phyloP scores from a whole-genome alignment of 1,140 invertebrate genomes.

The Pteromalus puparum region DNA sequence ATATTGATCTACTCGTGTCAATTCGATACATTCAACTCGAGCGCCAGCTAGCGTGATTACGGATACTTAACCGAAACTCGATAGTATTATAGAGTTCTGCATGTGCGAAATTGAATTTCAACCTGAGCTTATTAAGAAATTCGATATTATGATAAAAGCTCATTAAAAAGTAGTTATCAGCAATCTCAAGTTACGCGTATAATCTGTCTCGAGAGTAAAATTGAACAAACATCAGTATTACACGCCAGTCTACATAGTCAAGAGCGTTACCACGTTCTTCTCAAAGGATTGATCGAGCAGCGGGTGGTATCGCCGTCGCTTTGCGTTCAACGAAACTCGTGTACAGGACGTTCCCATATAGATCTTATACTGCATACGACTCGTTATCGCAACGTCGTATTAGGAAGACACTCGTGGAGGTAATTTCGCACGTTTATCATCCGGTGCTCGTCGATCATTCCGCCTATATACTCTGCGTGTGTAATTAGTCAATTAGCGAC shows the following conservation, averaged over 20 bases:
- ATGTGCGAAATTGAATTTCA: neutral
- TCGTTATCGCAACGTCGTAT: neutral
- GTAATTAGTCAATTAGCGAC: constrained; percentile 27
- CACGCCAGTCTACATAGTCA: no score
- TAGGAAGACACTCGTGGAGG: neutral
- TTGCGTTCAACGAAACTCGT: no score
- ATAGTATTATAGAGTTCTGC: neutral
- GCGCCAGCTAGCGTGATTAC: neutral
- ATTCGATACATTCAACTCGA: neutral
- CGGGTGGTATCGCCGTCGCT: no score
- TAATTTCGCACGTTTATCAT: constrained; percentile 11
- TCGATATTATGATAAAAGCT: no score
- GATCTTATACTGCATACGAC: neutral
- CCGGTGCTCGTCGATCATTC: constrained; percentile 20
- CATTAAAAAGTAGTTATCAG: no score
- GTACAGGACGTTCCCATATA: neutral
- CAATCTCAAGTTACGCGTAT: no score
- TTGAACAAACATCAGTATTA: no score
- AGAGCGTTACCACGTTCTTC: no score
- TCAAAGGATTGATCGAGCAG: no score
- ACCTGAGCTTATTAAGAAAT: neutral
- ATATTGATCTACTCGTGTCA: no score
- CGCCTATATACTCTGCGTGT: neutral
- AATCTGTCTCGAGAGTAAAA: no score
- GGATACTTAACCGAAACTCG: neutral